phyloP scores from a whole-genome alignment of 2,888 invertebrate species.

The Ennomos fuscantarius region DNA sequence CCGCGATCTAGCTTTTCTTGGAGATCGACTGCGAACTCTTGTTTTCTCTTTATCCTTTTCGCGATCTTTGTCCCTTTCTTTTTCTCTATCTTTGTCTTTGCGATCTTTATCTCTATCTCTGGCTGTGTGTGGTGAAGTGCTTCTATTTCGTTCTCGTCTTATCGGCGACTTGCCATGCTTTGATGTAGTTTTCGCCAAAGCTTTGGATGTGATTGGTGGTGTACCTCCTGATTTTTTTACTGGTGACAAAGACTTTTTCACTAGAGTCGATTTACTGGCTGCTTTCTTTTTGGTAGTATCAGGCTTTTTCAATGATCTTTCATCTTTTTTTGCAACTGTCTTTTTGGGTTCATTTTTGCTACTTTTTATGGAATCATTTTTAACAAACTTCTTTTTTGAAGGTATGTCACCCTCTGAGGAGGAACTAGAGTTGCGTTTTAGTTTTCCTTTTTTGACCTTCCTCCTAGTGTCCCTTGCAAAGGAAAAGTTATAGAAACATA shows the following conservation, averaged over 20 bases:
- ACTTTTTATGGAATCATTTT: conserved; percentile 69
- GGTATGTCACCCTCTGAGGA: conserved; percentile 87
- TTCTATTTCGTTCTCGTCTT: conserved; percentile 75
- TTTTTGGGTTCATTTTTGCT: conserved; percentile 80
- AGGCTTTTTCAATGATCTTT: conserved; percentile 69
- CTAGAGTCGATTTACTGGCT: conserved; percentile 64
- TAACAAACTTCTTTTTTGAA: conserved; percentile 82
- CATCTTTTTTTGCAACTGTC: conserved; percentile 71
- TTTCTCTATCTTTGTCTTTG: conserved; percentile 74
- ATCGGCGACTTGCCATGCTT: conserved; percentile 79
- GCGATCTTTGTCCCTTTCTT: conserved; percentile 77
- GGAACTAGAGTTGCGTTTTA: conserved; percentile 86
- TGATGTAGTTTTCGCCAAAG: conserved; percentile 62
- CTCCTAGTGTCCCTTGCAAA: conserved; percentile 73
- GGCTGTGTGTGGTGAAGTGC: conserved; percentile 68
- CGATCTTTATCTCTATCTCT: conserved; percentile 80
- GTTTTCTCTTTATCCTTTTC: conserved; percentile 82
- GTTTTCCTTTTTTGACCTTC: conserved; percentile 81
- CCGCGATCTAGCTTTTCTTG: conserved; percentile 75
- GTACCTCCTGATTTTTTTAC: conserved; percentile 81
- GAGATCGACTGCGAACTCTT: conserved; percentile 78
- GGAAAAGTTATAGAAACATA: conserved; percentile 1
- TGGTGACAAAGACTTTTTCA: conserved; percentile 80
- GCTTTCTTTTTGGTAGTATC: conserved; percentile 69
- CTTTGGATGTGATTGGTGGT: conserved; percentile 78